Conservation (phyloP, 1,140 invertebrate genomes). For the Zaprionus africanus region DNA sequence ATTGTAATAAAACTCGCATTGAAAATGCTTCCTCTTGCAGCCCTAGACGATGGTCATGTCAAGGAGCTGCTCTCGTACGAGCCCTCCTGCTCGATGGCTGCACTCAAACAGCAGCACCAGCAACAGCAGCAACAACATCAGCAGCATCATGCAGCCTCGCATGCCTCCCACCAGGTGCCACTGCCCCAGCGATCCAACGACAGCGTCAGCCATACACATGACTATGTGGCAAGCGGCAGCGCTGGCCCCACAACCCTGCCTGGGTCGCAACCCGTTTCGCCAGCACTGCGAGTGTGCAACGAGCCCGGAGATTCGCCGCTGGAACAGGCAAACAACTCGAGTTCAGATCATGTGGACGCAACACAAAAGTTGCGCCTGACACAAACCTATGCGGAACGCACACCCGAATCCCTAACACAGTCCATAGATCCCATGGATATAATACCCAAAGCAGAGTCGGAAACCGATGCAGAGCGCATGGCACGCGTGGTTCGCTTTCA, state of each 20-base stretch:
- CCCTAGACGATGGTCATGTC: conserved; percentile 69
- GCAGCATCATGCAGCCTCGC: conserved; percentile 23
- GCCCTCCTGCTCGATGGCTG: conserved; percentile 72
- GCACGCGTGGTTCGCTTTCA: conserved; percentile 61
- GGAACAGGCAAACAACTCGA: conserved; percentile 69
- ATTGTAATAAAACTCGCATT: conserved; percentile 78
- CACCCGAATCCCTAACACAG: conserved; percentile 69
- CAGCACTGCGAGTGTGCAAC: conserved; percentile 55
- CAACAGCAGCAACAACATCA: conserved; percentile 39
- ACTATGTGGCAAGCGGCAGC: conserved; percentile 41
- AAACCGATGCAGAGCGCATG: conserved; percentile 61
- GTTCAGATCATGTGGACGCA: conserved; percentile 57
- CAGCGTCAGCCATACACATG: conserved; percentile 64
- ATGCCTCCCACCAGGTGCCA: conserved; percentile 58
- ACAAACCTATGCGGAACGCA: conserved; percentile 63
- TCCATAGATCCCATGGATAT: conserved; percentile 79
- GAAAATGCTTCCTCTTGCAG: conserved; percentile 79
- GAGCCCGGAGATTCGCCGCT: conserved; percentile 64
- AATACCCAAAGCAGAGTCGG: conserved; percentile 75
- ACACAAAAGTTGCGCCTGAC: conserved; percentile 59
- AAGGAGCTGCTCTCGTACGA: conserved; percentile 76
- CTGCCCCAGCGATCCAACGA: conserved; percentile 73
- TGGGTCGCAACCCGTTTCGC: conserved; percentile 65
- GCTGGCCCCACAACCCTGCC: conserved; percentile 14
- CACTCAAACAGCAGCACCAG: conserved; percentile 56